phyloP scores from a whole-genome alignment of 1,140 invertebrate species.

The Telenomus remus region DNA sequence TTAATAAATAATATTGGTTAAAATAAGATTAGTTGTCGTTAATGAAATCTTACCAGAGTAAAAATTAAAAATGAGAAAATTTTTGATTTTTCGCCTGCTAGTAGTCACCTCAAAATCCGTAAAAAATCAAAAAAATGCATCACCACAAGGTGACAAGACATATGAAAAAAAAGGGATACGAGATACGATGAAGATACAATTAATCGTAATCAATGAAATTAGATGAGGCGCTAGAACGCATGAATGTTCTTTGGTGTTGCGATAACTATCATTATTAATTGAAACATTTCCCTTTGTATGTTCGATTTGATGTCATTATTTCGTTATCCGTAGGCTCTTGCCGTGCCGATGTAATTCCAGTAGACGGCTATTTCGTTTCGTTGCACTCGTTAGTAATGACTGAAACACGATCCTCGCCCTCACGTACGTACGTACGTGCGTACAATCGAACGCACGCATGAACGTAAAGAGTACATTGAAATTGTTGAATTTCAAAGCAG shows the following conservation, averaged over 20 bases:
- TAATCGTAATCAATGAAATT: too few relatives aligned
- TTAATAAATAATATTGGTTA: too few relatives aligned
- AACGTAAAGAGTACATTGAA: conserved; percentile 49
- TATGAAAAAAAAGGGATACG: too few relatives aligned
- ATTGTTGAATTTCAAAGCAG: conserved; percentile 54
- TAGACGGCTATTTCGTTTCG: conserved; percentile 53
- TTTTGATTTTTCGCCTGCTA: too few relatives aligned
- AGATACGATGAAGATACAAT: too few relatives aligned
- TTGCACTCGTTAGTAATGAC: conserved; percentile 49
- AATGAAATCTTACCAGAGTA: too few relatives aligned
- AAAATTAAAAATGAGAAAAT: too few relatives aligned
- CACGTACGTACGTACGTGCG: conserved; percentile 41
- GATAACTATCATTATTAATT: conserved; percentile 50
- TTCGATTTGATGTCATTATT: conserved; percentile 51
- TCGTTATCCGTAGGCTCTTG: conserved; percentile 36
- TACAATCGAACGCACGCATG: conserved; percentile 44
- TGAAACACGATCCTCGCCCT: conserved; percentile 51
- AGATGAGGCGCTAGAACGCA: too few relatives aligned
- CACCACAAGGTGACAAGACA: too few relatives aligned
- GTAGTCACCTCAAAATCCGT: too few relatives aligned
- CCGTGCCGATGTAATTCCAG: conserved; percentile 43
- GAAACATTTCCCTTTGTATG: conserved; percentile 50
- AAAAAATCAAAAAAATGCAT: too few relatives aligned
- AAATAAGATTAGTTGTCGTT: too few relatives aligned
- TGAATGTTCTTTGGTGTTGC: conserved; percentile 15